Percentiles rank a stretch among this genome's conserved stretches.
These are phyloP conservation scores for Gallinago paraguaiae DNA, from an alignment of 2,113 vertebrate species.

Conservation along the genomic window DNA sequence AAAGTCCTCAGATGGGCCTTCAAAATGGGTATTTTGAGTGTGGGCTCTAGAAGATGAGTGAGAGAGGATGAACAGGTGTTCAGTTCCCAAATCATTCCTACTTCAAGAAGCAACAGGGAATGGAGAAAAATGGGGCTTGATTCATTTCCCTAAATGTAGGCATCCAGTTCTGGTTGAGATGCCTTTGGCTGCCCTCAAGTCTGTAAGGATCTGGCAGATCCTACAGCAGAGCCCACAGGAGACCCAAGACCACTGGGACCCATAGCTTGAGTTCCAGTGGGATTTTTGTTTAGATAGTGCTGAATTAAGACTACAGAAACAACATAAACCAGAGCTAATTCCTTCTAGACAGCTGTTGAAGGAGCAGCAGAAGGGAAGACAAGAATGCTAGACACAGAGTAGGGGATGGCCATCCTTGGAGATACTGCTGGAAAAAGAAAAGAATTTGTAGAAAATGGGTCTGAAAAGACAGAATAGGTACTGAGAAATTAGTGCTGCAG, in stretches of 20 bases:
- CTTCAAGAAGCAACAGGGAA: neutral
- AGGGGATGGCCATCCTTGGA: neutral
- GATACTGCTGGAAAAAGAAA: neutral
- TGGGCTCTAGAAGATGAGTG: neutral
- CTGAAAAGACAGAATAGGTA: neutral
- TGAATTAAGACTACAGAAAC: neutral
- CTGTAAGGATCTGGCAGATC: neutral
- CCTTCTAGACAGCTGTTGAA: neutral
- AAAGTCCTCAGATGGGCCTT: neutral
- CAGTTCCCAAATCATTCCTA: neutral
- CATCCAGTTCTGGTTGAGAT: neutral
- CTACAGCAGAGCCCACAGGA: neutral
- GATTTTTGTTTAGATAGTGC: neutral
- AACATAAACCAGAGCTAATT: neutral
- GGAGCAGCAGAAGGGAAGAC: neutral
- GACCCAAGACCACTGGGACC: neutral
- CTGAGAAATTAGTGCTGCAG: too few species aligned
- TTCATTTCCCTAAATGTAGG: neutral
- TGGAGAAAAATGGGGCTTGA: neutral
- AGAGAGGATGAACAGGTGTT: rapidly evolving
- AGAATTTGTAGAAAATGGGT: neutral
- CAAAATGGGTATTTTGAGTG: neutral
- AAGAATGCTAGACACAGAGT: too few species aligned
- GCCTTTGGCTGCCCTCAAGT: neutral
- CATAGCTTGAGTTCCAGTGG: neutral